Evolutionary conservation across 2,113 vertebrate genomes (phyloP).

Genomic region (Catagonus wagneri): DNA sequence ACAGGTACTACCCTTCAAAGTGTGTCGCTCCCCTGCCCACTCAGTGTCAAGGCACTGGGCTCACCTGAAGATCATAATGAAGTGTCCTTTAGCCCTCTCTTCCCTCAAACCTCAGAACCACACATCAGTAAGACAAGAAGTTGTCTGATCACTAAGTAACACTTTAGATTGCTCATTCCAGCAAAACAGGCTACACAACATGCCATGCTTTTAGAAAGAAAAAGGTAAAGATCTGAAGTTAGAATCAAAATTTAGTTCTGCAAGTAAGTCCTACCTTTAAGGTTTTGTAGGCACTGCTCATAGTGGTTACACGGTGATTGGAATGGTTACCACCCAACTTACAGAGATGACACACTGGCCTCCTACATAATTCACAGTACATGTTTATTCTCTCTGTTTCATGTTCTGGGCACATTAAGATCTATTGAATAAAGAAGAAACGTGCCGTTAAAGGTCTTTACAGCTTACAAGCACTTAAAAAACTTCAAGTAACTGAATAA

Average conservation of each 20-base stretch:
- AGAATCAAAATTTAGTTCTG: neutral
- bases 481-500: neutral
- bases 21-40: neutral
- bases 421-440: conserved; percentile 83
- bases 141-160: neutral
- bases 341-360: conserved; percentile 98
- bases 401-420: conserved; percentile 99
- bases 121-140: neutral
- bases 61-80: neutral
- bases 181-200: neutral
- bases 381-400: conserved; percentile 99
- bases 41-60: neutral
- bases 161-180: neutral
- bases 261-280: conserved; percentile 91
- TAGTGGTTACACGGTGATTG: conserved; percentile 96
- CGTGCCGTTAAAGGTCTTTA: neutral
- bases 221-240: conserved; percentile 35
- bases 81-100: neutral
- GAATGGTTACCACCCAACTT: conserved; percentile 96
- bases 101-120: neutral
- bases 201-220: neutral
- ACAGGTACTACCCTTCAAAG: neutral
- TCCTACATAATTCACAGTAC: conserved; percentile 97
- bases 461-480: neutral
- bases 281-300: conserved; percentile 98